Conservation (phyloP, 2,888 invertebrate species). For the Noctua comes region DNA sequence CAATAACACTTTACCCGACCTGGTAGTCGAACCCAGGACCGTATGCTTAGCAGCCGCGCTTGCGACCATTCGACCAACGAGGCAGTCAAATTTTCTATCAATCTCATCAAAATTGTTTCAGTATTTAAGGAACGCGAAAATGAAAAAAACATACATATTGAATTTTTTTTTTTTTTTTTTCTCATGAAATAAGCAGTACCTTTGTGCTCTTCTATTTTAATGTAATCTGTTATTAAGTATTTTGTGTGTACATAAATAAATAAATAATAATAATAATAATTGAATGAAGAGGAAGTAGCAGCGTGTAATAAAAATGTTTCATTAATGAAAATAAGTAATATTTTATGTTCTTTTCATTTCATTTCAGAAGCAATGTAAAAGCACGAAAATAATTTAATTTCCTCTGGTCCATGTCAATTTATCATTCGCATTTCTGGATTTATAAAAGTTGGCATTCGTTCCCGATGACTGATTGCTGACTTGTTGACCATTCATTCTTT, state of each 20-base stretch:
- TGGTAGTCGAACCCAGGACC: too few relatives aligned
- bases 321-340: conserved; percentile 3
- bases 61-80: too few relatives aligned
- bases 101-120: neutral
- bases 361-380: conserved; percentile 5
- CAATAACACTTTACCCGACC: too few relatives aligned
- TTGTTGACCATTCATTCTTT: conserved; percentile 25
- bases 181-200: too few relatives aligned
- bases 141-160: neutral
- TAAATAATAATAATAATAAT: too few relatives aligned
- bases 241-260: too few relatives aligned
- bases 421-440: conserved; percentile 21
- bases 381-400: conserved; percentile 16
- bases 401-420: conserved; percentile 9
- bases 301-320: neutral
- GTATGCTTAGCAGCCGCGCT: too few relatives aligned
- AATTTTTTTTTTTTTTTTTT: too few relatives aligned
- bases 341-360: conserved; percentile 3
- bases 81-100: neutral
- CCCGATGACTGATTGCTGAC: conserved; percentile 27
- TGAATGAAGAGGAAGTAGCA: neutral
- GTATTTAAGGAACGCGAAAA: neutral
- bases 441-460: conserved; percentile 12
- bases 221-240: too few relatives aligned
- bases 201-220: too few relatives aligned